These are phyloP conservation scores for Ridgeia piscesae DNA, from an alignment of 1,140 invertebrate species.

Conservation along the genomic window DNA sequence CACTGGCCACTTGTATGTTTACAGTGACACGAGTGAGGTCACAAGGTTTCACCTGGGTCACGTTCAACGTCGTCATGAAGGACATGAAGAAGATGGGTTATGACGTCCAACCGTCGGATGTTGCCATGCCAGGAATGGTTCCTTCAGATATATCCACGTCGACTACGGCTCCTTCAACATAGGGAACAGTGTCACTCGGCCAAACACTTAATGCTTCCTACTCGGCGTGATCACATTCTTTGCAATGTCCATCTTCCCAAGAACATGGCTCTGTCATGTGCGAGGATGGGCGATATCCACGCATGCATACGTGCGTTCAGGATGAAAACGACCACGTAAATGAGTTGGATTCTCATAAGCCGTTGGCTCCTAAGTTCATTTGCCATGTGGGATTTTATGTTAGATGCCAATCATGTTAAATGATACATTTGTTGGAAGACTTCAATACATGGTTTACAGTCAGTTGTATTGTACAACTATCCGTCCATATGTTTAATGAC, in stretches of 20 bases:
- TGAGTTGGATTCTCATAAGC: too few species aligned
- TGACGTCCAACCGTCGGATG: conserved; percentile 48
- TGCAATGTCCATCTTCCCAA: neutral
- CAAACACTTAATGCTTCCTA: neutral
- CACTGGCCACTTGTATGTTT: conserved; percentile 44
- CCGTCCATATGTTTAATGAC: neutral
- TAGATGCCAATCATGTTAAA: neutral
- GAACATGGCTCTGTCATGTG: neutral
- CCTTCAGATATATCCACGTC: neutral
- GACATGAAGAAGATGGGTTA: conserved; percentile 72
- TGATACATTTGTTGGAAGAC: neutral
- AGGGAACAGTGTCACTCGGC: neutral
- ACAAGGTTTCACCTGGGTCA: conserved; percentile 66
- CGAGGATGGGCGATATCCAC: neutral
- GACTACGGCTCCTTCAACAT: conserved; percentile 9
- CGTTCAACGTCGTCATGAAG: conserved; percentile 72
- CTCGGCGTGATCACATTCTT: neutral
- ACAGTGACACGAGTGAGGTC: conserved; percentile 72
- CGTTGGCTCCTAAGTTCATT: too few species aligned
- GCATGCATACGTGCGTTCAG: neutral
- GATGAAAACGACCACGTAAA: neutral
- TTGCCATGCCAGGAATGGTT: neutral
- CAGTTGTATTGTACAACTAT: neutral
- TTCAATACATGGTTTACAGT: neutral
- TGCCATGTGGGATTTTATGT: too few species aligned